Conservation (phyloP, 2,888 invertebrate genomes). For the Notocelia uddmanniana region DNA sequence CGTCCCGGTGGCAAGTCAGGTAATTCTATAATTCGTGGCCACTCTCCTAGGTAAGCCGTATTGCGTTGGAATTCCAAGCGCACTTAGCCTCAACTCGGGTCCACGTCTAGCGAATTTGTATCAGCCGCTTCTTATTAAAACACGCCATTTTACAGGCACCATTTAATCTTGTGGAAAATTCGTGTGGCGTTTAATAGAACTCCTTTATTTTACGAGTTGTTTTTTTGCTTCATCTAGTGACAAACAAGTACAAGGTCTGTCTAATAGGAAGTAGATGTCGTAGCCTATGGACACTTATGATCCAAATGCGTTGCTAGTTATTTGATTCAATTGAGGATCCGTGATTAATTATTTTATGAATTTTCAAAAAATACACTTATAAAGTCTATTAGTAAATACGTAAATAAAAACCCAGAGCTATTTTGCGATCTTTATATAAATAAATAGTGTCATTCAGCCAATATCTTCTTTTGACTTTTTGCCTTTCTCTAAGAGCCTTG, state of each 20-base stretch:
- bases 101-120: conserved; percentile 31
- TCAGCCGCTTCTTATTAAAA: conserved; percentile 32
- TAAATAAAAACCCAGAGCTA: too few species aligned
- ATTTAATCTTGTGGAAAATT: background rate
- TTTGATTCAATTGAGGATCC: background rate
- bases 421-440: too few species aligned
- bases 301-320: background rate
- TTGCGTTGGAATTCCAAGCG: conserved; percentile 34
- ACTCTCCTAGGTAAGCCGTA: conserved; percentile 44
- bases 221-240: background rate
- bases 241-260: background rate
- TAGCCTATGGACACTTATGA: too few species aligned
- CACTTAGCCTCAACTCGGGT: conserved; percentile 26
- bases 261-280: background rate
- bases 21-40: conserved; percentile 45
- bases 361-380: too few species aligned
- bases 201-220: background rate
- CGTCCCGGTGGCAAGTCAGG: conserved; percentile 33
- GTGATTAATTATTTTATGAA: too few species aligned
- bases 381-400: too few species aligned
- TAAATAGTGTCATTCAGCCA: too few species aligned
- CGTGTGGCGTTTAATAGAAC: background rate
- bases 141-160: background rate
- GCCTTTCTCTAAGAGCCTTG: too few species aligned
- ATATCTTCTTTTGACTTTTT: too few species aligned